Evolutionary conservation across 2,113 vertebrate genomes (phyloP), one percentile per base, ranked within the genome.

Genomic region (Bostrychus sinensis): DNA sequence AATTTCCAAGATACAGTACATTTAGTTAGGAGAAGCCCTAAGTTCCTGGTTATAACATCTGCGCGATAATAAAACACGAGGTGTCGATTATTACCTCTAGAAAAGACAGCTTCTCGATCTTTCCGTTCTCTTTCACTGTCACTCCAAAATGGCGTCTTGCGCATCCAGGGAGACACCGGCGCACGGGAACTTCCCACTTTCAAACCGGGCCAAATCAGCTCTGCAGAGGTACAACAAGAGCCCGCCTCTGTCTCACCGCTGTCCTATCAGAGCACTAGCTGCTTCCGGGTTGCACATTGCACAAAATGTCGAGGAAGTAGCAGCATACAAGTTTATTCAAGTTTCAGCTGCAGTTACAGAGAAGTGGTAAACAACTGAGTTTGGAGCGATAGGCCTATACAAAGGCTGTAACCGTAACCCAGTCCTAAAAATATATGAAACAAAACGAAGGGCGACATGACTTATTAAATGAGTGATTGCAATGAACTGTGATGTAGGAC

Each of bases 111-210:
- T 89, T 87, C 88, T 83, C 72, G 87, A 78, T 85, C 80, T 83
- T 86, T 86, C 77, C 72, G 81, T 84, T 84, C 80, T 86, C 71
- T 82, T 80, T 80, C 81, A 76, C 89, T 86, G 86, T 81, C 83
- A 89, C 83, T 85, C 80, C 91, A 92, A 92, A 92, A 92, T 92
- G 91, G 91, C 91, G 90, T 91, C 85, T 89, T 84, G 86, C 80
- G 84, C 85, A 91, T 78, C 85, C 88, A 68, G 84, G 79, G 79
- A 84, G 69, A 89, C 81, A 80, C 91, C 89, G 89, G 89, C 68
- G 76, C 65, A 66, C 69, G 6, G 53, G 36, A 38, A 53, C 82
- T 61, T 77, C 89, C 90, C 81, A 84, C 79, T 75, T 56, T 41
- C 36, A 45, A 14, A 2, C 1, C n/a, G 0, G 5, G 2, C 0